Evolutionary conservation across 2,888 invertebrate genomes (phyloP), one percentile per base, ranked within the genome.

Genomic region (Scaptodrosophila latifasciaeformis): DNA sequence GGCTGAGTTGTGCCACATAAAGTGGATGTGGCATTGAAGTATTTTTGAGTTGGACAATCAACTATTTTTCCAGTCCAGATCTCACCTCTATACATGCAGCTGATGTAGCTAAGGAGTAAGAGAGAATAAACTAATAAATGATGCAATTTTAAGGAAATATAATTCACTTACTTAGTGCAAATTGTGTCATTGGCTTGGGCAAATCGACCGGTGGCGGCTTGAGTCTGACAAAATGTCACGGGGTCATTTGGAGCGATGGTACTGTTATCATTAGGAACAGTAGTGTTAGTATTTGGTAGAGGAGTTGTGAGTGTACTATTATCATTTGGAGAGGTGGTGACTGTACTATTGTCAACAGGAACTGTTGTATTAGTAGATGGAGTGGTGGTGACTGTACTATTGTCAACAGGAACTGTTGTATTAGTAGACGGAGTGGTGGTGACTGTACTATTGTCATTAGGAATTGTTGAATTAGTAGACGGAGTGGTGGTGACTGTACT

Each of bases 81-180:
- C 2, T 29, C 48, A 0, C 30, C 24, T 24, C 47, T 61, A 1
- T 4, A 43, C 40, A 35, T 62, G 44, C 82, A 82, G 12, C 58
- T 42, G 7, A 81, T 35, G 40, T 65, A 83, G 19, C 83, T 82
- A 49, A n/a, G 35, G 9, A 10, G 18, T 4, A 18, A 35, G 6
- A 12, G n/a, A n/a, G 13, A 9, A 35, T 1, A n/a, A n/a, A 46
- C 1, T 12, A 24, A 42, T 7, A 2, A 19, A 9, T 2, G 1
- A 37, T 5, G 9, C 7, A 2, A 15, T 12, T 17, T 1, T 18
- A 24, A 9, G 17, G 10, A 2, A 18, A 18, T n/a, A 7, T 17
- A 15, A 9, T 7, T 13, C 2, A 37, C 21, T 52, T 52, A 83
- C 83, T 50, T 70, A 0, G 54, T 68, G 50, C 84, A 83, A 0